phyloP scores from a whole-genome alignment of 2,797 vertebrate species.

The Lagorchestes hirsutus region DNA sequence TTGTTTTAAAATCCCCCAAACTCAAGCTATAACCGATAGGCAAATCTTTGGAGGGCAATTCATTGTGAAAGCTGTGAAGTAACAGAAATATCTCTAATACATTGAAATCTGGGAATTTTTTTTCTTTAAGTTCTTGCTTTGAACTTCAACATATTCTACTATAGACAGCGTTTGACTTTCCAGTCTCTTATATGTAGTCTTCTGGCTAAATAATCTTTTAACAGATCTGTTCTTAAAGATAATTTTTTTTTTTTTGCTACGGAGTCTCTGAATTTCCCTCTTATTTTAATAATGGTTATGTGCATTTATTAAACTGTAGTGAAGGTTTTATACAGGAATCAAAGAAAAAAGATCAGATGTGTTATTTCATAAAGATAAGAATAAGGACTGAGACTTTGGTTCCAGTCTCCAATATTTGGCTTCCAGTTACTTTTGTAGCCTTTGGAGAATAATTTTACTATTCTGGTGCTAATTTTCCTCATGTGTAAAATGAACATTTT shows the following conservation, averaged over 20 bases:
- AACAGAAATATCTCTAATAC: neutral
- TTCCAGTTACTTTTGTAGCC: neutral
- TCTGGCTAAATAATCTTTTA: neutral
- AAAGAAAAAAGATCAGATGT: neutral
- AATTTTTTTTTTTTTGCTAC: neutral
- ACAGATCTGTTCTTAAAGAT: neutral
- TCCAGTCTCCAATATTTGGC: neutral
- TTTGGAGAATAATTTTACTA: neutral
- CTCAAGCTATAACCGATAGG: neutral
- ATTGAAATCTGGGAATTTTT: neutral
- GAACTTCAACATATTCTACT: neutral
- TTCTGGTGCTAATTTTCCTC: neutral
- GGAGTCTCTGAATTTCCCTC: neutral
- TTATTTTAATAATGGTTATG: neutral
- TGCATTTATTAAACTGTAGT: neutral
- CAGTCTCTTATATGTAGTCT: neutral
- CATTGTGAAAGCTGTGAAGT: neutral
- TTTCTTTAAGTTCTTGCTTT: neutral
- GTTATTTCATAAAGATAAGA: neutral
- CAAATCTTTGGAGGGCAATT: neutral
- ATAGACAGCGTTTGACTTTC: neutral
- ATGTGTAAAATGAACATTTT: neutral
- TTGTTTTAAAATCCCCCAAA: neutral
- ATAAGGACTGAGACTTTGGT: neutral
- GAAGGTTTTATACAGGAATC: neutral